These are phyloP conservation scores for Morpho helenor DNA, from an alignment of 2,888 invertebrate species.

Conservation along the genomic window DNA sequence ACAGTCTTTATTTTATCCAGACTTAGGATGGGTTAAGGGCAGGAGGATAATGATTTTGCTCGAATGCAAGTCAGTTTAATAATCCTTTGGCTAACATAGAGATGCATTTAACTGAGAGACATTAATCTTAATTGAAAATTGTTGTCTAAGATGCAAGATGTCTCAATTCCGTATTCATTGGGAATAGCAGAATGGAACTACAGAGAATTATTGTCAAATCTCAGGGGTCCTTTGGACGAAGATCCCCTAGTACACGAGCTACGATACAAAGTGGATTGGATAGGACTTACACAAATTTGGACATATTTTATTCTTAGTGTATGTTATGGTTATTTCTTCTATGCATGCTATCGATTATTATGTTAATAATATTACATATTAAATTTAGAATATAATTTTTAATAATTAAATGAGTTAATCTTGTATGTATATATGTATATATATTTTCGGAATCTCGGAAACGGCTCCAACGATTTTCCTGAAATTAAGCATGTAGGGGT, in stretches of 20 bases:
- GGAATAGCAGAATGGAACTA: slow-evolving; percentile 59
- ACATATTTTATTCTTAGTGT: not conserved
- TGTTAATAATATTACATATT: no score
- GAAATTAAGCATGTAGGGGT: no score
- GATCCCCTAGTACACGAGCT: slow-evolving; percentile 35
- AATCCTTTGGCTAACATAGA: slow-evolving; percentile 19
- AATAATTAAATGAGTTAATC: no score
- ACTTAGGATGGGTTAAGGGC: no score
- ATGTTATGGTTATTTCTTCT: no score
- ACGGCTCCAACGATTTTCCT: no score
- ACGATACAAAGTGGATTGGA: slow-evolving; percentile 34
- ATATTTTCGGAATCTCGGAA: no score
- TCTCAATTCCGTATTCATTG: slow-evolving; percentile 71
- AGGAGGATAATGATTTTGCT: slow-evolving; percentile 10
- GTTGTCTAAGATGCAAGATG: slow-evolving; percentile 52
- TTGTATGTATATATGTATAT: no score
- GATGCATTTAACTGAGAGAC: slow-evolving; percentile 30
- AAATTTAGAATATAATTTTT: no score
- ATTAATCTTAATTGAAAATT: slow-evolving; percentile 75
- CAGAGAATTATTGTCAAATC: slow-evolving; percentile 73
- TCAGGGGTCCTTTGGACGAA: slow-evolving; percentile 57
- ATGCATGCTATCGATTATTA: no score
- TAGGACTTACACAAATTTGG: slow-evolving; percentile 2
- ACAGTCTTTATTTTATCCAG: no score
- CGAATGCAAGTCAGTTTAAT: slow-evolving; percentile 1